Conservation (phyloP, 2,113 vertebrate species). For the Vulpes lagopus region DNA sequence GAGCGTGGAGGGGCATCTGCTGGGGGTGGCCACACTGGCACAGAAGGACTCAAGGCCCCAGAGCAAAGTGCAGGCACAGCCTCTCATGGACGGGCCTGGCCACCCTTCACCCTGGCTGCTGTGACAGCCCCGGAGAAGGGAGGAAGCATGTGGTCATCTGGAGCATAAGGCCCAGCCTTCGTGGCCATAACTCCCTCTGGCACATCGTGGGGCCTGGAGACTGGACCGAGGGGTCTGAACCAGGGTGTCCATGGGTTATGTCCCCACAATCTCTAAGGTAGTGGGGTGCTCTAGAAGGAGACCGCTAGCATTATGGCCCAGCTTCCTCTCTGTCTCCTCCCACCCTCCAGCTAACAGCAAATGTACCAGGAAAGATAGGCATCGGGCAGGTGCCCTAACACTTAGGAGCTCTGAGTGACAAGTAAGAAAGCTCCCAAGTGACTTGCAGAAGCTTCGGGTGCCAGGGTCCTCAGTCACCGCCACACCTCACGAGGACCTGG, state of each 20-base stretch:
- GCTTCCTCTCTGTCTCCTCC: background rate
- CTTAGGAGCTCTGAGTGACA: background rate
- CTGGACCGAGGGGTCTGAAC: background rate
- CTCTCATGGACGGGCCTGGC: background rate
- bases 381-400: fast-evolving
- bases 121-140: background rate
- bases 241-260: fast-evolving
- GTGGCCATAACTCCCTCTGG: background rate
- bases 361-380: background rate
- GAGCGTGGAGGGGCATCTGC: fast-evolving
- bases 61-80: background rate
- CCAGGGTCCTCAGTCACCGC: background rate
- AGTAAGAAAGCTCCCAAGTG: background rate
- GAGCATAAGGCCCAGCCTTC: background rate
- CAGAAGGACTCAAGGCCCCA: background rate
- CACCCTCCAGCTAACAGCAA: background rate
- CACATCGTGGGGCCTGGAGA: background rate
- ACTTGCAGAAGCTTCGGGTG: background rate
- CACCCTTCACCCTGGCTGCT: no score
- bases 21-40: fast-evolving
- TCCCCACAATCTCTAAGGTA: background rate
- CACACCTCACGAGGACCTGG: no score
- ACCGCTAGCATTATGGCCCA: no score
- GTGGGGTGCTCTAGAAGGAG: background rate
- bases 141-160: no score